These are phyloP conservation scores for Isichthys henryi DNA, from an alignment of 2,113 vertebrate genomes.

Conservation along the genomic window DNA sequence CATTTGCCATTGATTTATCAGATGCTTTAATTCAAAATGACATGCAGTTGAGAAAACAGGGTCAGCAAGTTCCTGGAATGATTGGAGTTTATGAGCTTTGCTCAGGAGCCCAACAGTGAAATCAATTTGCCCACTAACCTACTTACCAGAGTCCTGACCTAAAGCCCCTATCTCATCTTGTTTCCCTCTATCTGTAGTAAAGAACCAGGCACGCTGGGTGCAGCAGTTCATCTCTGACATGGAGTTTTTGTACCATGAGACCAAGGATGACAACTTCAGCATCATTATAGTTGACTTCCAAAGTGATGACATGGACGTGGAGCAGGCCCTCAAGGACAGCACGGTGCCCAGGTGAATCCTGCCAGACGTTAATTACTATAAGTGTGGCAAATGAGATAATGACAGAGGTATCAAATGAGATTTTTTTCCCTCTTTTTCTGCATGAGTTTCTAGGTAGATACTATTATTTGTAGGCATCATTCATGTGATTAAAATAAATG, in stretches of 20 bases:
- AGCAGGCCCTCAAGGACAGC: slow-evolving; percentile 72
- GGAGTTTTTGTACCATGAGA: slow-evolving; percentile 70
- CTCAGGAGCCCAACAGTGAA: no score
- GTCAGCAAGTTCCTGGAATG: neutral
- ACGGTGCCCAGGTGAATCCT: slow-evolving; percentile 72
- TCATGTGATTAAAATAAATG: neutral
- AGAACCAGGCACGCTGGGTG: slow-evolving; percentile 98
- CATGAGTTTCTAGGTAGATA: neutral
- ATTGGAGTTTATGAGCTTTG: no score
- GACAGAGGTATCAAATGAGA: neutral
- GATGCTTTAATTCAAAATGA: neutral
- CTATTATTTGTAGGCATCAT: neutral
- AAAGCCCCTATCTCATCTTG: neutral
- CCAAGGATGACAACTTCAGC: slow-evolving; percentile 81
- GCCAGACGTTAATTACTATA: neutral
- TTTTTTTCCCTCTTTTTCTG: neutral
- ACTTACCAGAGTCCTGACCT: neutral
- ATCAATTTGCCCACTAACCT: no score
- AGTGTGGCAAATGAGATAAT: neutral
- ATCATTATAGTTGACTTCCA: slow-evolving; percentile 93
- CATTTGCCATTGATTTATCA: neutral
- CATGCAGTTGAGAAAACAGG: neutral
- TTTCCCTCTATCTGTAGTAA: slow-evolving; percentile 62
- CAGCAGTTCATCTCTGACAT: slow-evolving; percentile 93
- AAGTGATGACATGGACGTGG: slow-evolving; percentile 96